Conservation (phyloP, 2,888 invertebrate species). For the Schizotus pectinicornis region DNA sequence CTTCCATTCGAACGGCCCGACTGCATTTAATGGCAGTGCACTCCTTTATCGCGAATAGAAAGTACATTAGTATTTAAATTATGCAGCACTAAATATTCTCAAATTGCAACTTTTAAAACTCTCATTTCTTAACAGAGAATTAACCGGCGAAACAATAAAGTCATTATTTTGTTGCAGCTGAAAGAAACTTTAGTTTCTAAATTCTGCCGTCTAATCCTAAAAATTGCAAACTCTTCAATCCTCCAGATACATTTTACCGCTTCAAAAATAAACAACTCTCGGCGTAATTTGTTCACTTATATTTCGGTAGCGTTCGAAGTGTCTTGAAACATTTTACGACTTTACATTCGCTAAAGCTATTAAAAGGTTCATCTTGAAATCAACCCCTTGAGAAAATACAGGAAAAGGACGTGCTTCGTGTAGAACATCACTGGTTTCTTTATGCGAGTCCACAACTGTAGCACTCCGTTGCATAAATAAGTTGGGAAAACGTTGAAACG, state of each 20-base stretch:
- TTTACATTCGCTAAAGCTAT: conserved; percentile 43
- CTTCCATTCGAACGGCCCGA: conserved; percentile 41
- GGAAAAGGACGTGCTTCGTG: conserved; percentile 43
- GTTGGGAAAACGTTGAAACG: no score
- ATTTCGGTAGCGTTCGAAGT: conserved; percentile 38
- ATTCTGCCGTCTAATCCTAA: conserved; percentile 9
- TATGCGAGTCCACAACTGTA: conserved; percentile 26
- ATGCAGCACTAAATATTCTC: conserved; percentile 48
- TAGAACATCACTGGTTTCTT: conserved; percentile 38
- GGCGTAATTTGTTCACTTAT: conserved; percentile 38
- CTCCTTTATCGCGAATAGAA: conserved; percentile 47
- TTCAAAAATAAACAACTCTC: conserved; percentile 27
- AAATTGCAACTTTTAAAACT: conserved; percentile 45
- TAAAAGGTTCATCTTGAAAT: conserved; percentile 49
- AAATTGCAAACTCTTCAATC: conserved; percentile 5
- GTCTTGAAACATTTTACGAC: conserved; percentile 44
- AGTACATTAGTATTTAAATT: conserved; percentile 50
- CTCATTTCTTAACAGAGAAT: conserved; percentile 33
- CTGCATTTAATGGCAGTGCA: conserved; percentile 44
- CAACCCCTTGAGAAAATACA: conserved; percentile 49
- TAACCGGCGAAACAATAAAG: conserved; percentile 19
- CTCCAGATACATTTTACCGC: conserved; percentile 9
- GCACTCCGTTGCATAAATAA: no score
- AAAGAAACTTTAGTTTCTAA: neutral
- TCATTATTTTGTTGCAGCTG: conserved; percentile 1